Percentiles rank a stretch among this genome's conserved stretches.
phyloP scores from a whole-genome alignment of 2,113 vertebrate species.

The Bucco capensis region DNA sequence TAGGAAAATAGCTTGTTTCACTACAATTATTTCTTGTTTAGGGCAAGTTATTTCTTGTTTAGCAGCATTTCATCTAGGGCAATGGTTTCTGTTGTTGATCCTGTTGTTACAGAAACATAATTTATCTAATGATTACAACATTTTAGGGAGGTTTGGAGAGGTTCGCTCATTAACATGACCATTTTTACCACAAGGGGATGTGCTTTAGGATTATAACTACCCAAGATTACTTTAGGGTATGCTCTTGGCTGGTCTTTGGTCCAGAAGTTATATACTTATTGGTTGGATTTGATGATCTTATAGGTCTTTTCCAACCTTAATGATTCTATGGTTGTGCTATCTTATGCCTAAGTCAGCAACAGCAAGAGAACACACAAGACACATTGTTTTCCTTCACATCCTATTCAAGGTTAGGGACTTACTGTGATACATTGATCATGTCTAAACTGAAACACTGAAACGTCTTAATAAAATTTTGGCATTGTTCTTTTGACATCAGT shows the following conservation, averaged over 20 bases:
- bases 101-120: background rate
- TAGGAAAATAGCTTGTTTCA: background rate
- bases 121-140: background rate
- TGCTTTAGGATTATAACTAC: background rate
- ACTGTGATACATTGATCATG: background rate
- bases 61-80: background rate
- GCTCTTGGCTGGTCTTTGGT: background rate
- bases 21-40: background rate
- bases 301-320: too few species aligned
- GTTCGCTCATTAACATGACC: background rate
- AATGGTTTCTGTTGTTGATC: fast-evolving
- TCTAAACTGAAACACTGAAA: background rate
- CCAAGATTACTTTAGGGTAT: background rate
- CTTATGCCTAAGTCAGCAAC: background rate
- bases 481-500: background rate
- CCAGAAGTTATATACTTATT: background rate
- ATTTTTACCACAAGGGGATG: background rate
- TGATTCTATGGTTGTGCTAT: too few species aligned
- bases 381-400: background rate
- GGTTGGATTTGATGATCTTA: too few species aligned
- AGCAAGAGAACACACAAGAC: background rate
- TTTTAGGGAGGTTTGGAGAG: background rate
- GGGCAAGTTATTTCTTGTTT: background rate
- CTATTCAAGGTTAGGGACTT: background rate
- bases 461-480: background rate